Evolutionary conservation across 2,888 invertebrate species (phyloP).

Genomic region (Eristalis intricaria): DNA sequence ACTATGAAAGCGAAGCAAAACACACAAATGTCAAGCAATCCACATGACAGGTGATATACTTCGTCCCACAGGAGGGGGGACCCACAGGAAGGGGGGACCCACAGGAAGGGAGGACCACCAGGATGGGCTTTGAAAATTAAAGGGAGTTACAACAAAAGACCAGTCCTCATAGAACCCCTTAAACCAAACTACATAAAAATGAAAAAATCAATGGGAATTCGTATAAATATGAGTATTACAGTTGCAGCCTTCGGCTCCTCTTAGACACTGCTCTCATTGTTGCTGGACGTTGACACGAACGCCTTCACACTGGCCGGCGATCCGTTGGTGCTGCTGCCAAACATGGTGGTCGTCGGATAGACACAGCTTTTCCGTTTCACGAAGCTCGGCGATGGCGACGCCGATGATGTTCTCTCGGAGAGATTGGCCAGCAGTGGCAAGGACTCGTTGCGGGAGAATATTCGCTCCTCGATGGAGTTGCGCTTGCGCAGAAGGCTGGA

Average conservation of each 20-base stretch:
- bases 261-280: conserved; percentile 74
- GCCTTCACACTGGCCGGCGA: conserved; percentile 61
- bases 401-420: conserved; percentile 79
- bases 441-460: conserved; percentile 82
- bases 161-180: neutral
- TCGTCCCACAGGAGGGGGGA: too few relatives aligned
- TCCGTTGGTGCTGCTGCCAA: conserved; percentile 49
- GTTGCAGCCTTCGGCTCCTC: neutral
- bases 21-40: too few relatives aligned
- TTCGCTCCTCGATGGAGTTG: conserved; percentile 79
- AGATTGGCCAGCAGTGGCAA: conserved; percentile 83
- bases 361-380: conserved; percentile 85
- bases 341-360: conserved; percentile 81
- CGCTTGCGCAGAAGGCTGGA: conserved; percentile 77
- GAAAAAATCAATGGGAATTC: neutral
- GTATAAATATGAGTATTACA: conserved; percentile 8
- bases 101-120: too few relatives aligned
- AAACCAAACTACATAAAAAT: neutral
- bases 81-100: too few relatives aligned
- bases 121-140: neutral
- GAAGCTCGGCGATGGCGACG: conserved; percentile 81
- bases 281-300: conserved; percentile 63
- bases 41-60: too few relatives aligned
- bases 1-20: too few relatives aligned
- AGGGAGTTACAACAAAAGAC: neutral